A percentile compares a stretch with the other conserved stretches of the same genome.
Evolutionary conservation across 2,888 invertebrate species (phyloP).

Genomic region (Diarsia dahlii): DNA sequence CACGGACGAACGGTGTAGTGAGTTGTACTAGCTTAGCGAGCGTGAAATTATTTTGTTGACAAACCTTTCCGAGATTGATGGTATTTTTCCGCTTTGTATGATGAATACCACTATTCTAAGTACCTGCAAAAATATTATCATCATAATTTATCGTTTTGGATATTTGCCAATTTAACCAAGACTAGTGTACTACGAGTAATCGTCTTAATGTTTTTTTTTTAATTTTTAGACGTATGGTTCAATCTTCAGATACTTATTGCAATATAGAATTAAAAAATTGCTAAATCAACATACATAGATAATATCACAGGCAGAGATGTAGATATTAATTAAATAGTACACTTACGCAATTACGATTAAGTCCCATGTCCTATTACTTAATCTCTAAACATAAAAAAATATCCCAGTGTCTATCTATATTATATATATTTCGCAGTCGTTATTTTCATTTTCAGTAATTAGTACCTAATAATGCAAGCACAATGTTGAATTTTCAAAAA

Average conservation of each 20-base stretch:
- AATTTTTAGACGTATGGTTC: too few relatives aligned
- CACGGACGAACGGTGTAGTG: background rate
- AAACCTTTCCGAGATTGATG: background rate
- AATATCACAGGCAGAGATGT: too few relatives aligned
- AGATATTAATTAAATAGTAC: too few relatives aligned
- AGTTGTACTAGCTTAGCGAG: constrained; percentile 1
- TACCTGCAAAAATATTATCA: background rate
- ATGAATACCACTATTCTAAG: background rate
- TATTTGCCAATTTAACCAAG: background rate
- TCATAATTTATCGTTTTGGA: background rate
- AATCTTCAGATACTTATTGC: too few relatives aligned
- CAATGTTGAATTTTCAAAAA: background rate
- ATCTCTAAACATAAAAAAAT: background rate
- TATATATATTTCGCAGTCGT: too few relatives aligned
- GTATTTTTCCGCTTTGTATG: background rate
- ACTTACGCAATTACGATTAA: too few relatives aligned
- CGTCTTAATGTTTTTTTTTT: background rate
- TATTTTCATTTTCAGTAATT: too few relatives aligned
- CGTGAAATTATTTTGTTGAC: constrained; percentile 30
- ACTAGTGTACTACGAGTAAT: background rate
- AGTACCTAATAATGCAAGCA: background rate
- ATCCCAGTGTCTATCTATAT: background rate
- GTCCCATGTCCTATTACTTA: too few relatives aligned
- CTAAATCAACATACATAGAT: too few relatives aligned
- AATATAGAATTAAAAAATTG: too few relatives aligned